Conservation (phyloP, 2,888 invertebrate genomes). For the Temnothorax unifasciatus region DNA sequence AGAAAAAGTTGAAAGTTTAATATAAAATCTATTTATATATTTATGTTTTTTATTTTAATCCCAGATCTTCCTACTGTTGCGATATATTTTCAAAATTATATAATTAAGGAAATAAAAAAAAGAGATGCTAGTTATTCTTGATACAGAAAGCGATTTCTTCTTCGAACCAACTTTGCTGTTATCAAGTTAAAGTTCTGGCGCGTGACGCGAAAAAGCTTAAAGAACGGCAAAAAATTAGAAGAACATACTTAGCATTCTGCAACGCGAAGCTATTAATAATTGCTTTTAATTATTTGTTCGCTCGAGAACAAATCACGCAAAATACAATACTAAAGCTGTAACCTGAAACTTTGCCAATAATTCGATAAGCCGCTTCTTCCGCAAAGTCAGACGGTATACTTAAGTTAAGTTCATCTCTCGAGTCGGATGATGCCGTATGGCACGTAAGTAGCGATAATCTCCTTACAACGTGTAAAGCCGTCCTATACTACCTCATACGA, state of each 20-base stretch:
- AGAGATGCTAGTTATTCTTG: slow-evolving; percentile 8
- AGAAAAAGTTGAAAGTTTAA: background rate
- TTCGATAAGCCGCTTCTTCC: slow-evolving; percentile 37
- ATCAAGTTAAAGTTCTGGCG: slow-evolving; percentile 1
- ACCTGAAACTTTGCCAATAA: slow-evolving; percentile 27
- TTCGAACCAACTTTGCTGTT: background rate
- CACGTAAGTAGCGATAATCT: slow-evolving; percentile 49
- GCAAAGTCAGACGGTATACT: slow-evolving; percentile 21
- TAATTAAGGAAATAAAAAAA: background rate
- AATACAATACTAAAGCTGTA: background rate
- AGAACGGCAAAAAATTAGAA: slow-evolving; percentile 3
- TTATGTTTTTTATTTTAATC: background rate
- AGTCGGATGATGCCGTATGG: slow-evolving; percentile 1
- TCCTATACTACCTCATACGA: slow-evolving; percentile 34
- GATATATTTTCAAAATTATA: background rate
- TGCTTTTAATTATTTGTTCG: slow-evolving; percentile 23
- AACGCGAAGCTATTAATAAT: slow-evolving; percentile 25
- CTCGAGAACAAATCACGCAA: background rate
- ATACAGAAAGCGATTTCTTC: slow-evolving; percentile 15
- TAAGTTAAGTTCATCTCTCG: slow-evolving; percentile 35
- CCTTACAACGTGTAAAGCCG: slow-evolving; percentile 50
- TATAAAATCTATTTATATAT: background rate
- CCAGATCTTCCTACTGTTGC: background rate
- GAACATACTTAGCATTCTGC: slow-evolving; percentile 5
- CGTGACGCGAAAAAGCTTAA: background rate